Evolutionary conservation across 1,140 invertebrate genomes (phyloP), one percentile per base, ranked within the genome.

Genomic region (Euwallacea similis): DNA sequence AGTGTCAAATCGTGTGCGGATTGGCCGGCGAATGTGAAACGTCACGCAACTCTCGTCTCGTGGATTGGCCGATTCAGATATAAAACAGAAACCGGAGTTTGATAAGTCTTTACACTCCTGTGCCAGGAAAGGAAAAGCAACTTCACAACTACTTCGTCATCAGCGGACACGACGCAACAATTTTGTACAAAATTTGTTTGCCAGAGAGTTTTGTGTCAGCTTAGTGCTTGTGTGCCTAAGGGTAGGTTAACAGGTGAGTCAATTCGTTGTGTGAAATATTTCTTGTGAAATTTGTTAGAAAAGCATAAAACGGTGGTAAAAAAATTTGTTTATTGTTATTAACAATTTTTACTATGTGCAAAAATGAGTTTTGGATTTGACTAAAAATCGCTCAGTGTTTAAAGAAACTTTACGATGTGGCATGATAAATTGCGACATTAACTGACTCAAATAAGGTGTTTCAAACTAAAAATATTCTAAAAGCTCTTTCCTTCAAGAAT

Each of bases 81-180:
- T 58, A 58, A 58, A 58, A 58, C 55, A 33, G 55, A 58, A 58
- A 15, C 21, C n/a, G 21, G 55, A 58, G 21, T 58, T 58, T 58
- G 13, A 16, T 41, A 58, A 15, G 55, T 41, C 55, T 58, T 10
- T 41, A 58, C 21, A 58, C 55, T 58, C n/a, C 16, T 58, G 55
- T 58, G 55, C 21, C 21, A 1, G 21, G 55, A 15, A 15, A 58
- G n/a, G 21, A 11, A 58, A 33, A 33, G 55, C 55, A 58, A 33
- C 55, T 16, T n/a, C 55, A 10, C 7, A 9, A 16, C 55, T 58
- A 10, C 21, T 16, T 16, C 55, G n/a, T 6, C 13, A 15, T 16
- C 55, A 58, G 55, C n/a, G 21, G 10, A 16, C 55, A 16, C 6
- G 13, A 58, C n/a, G 21, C 21, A 10, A 58, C 55, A 15, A 33